Evolutionary conservation across 1,140 invertebrate genomes (phyloP).

Genomic region (Paraescarpia echinospica): DNA sequence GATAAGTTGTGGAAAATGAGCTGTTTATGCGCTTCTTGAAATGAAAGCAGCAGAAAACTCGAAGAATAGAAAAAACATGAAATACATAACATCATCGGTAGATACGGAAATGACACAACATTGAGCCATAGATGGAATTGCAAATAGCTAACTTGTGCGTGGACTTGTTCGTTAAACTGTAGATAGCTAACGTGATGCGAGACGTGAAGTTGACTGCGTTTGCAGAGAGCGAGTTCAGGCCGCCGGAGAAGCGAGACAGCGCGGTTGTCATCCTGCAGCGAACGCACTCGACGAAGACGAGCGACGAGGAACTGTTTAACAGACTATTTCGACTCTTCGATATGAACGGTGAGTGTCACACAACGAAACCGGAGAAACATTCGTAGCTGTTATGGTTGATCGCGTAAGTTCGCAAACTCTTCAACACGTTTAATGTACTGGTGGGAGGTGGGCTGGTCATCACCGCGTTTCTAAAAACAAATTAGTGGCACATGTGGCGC

Average conservation of each 20-base stretch:
- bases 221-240: not conserved
- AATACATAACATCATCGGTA: no score
- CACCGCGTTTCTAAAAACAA: no score
- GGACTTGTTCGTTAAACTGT: not conserved
- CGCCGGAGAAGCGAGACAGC: not conserved
- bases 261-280: not conserved
- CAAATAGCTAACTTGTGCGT: not conserved
- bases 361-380: not conserved
- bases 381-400: not conserved
- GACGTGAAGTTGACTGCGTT: not conserved
- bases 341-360: not conserved
- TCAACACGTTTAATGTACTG: no score
- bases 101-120: not conserved
- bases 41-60: no score
- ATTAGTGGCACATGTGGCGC: no score
- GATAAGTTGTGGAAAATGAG: not conserved
- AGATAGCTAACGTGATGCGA: not conserved
- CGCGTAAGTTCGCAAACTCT: no score
- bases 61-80: no score
- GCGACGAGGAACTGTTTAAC: not conserved
- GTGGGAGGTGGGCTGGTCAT: no score
- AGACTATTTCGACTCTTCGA: not conserved
- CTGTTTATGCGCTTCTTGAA: no score
- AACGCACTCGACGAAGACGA: not conserved
- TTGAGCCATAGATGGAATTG: not conserved